phyloP scores from a whole-genome alignment of 2,113 vertebrate species.

The Sterrhoptilus dennistouni region DNA sequence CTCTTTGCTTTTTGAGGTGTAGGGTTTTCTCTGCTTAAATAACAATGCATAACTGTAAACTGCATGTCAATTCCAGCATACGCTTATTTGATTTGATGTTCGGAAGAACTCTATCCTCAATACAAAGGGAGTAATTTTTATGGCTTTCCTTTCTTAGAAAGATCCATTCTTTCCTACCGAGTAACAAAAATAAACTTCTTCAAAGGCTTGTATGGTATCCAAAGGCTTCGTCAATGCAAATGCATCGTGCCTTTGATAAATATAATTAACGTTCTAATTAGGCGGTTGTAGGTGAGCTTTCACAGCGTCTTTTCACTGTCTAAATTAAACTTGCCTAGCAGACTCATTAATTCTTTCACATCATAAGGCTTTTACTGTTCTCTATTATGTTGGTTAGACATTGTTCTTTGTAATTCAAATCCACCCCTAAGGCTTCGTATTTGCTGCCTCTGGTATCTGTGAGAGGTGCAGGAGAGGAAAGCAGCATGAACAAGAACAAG shows the following conservation, averaged over 20 bases:
- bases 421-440: neutral
- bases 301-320: neutral
- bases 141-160: neutral
- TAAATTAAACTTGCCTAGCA: neutral
- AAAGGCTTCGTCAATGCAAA: neutral
- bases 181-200: neutral
- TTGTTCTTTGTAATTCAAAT: neutral
- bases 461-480: neutral
- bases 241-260: neutral
- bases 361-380: neutral
- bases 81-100: neutral
- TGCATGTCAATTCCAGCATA: fast-evolving
- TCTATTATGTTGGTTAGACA: neutral
- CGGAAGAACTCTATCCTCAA: neutral
- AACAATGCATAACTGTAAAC: fast-evolving
- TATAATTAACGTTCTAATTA: neutral
- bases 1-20: neutral
- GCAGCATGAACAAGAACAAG: neutral
- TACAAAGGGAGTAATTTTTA: neutral
- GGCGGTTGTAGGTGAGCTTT: neutral
- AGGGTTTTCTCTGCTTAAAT: neutral
- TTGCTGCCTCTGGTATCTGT: neutral
- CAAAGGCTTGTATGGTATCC: neutral
- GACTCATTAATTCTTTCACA: neutral
- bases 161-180: neutral